Evolutionary conservation across 2,797 vertebrate species (phyloP), one percentile per base, ranked within the genome.

Genomic region (Rhyacichthys aspro): DNA sequence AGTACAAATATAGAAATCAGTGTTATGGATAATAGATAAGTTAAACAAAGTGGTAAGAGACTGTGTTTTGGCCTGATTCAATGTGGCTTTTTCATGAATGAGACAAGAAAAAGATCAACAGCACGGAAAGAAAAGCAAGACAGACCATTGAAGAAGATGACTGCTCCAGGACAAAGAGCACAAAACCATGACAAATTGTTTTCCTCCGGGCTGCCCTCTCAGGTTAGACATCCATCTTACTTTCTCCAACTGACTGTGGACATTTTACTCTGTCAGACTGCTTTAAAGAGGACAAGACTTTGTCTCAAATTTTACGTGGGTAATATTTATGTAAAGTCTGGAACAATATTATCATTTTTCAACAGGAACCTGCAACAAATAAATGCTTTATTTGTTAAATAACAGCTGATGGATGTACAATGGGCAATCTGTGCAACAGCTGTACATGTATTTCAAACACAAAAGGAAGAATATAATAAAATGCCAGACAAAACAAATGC

Each of bases 111-210:
- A 16, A 49, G 45, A 43, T n/a, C 11, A 10, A 43, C 16, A 36
- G 34, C 46, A 33, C 7, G 10, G 38, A 43, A 18, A 47, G 17
- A 44, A 32, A 62, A 28, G 18, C 17, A 28, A 41, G 37, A 48
- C 17, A 0, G 59, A 23, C n/a, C 34, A 38, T 52, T 52, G 41
- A 36, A 34, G 48, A 39, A 59, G 32, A 19, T 17, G 55, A 59
- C 17, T 3, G 46, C 0, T 14, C 11, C n/a, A n/a, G 38, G 54
- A 65, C 50, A 63, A 59, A 49, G 38, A 46, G 33, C 33, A 70
- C 14, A 14, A 67, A 47, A 72, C 54, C 17, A 11, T 66, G 65
- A 72, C 74, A 58, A 67, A 74, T 72, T 63, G 68, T 59, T 69
- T 71, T 55, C 60, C 43, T 63, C 43, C 18, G 9, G 50, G 43